These are phyloP conservation scores for Rhegmatorhina hoffmannsi DNA, from an alignment of 2,113 vertebrate species.

Conservation along the genomic window DNA sequence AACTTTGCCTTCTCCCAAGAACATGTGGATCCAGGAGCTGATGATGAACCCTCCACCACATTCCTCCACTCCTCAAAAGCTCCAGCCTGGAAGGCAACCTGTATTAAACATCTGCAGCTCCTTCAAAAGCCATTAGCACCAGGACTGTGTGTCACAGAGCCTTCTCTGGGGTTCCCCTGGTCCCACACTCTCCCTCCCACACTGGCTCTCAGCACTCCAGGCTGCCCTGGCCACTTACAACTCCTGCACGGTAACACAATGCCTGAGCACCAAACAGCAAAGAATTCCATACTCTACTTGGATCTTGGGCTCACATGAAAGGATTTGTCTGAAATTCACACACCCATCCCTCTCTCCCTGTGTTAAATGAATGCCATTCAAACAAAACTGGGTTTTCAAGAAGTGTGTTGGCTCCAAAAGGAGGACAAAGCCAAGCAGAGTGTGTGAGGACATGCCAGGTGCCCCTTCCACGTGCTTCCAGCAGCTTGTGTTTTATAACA, in stretches of 20 bases:
- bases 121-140: background rate
- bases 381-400: background rate
- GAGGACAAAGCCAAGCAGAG: background rate
- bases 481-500: background rate
- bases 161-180: background rate
- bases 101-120: background rate
- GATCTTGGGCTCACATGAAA: background rate
- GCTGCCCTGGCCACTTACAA: background rate
- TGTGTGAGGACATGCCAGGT: background rate
- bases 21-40: accelerated
- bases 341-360: accelerated
- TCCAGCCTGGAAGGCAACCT: background rate
- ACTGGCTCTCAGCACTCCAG: background rate
- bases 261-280: background rate
- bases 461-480: background rate
- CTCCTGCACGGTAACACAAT: accelerated
- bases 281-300: accelerated
- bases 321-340: background rate
- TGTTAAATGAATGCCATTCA: background rate
- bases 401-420: accelerated
- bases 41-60: accelerated
- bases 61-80: background rate
- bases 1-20: background rate
- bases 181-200: background rate
- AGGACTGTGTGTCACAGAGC: background rate